phyloP scores from a whole-genome alignment of 2,888 invertebrate genomes.

The Gymnocheta viridis region DNA sequence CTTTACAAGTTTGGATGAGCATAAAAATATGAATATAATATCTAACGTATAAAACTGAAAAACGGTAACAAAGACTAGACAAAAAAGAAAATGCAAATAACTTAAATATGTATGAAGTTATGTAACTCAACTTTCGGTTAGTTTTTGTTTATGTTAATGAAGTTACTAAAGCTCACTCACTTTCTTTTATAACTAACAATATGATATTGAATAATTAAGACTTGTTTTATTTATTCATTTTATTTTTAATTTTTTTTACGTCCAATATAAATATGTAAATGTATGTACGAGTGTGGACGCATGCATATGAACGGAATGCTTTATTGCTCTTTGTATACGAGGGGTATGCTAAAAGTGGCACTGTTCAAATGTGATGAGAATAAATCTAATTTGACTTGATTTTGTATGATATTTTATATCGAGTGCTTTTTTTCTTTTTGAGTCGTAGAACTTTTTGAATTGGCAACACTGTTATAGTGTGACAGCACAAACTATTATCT shows the following conservation, averaged over 20 bases:
- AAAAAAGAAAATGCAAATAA: slow-evolving; percentile 35
- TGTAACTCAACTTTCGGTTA: slow-evolving; percentile 52
- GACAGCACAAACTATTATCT: no score
- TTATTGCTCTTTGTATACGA: slow-evolving; percentile 3
- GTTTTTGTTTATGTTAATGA: slow-evolving; percentile 62
- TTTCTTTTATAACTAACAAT: slow-evolving; percentile 65
- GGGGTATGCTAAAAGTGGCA: not conserved
- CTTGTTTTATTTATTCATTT: slow-evolving; percentile 42
- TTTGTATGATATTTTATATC: no score
- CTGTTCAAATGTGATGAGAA: no score
- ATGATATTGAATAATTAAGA: slow-evolving; percentile 69
- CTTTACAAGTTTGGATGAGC: not conserved
- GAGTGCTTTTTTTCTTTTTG: no score
- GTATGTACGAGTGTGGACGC: not conserved
- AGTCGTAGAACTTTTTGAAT: no score
- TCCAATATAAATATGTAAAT: slow-evolving; percentile 18
- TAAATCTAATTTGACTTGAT: no score
- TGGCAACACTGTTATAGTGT: no score
- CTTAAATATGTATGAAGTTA: slow-evolving; percentile 24
- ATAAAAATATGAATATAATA: not conserved
- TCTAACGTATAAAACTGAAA: not conserved
- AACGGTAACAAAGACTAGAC: slow-evolving; percentile 24
- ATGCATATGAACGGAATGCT: slow-evolving; percentile 8
- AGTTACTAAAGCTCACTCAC: slow-evolving; percentile 66
- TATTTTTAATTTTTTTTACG: slow-evolving; percentile 14